phyloP scores from a whole-genome alignment of 2,797 vertebrate genomes.

The Molossus molossus region DNA sequence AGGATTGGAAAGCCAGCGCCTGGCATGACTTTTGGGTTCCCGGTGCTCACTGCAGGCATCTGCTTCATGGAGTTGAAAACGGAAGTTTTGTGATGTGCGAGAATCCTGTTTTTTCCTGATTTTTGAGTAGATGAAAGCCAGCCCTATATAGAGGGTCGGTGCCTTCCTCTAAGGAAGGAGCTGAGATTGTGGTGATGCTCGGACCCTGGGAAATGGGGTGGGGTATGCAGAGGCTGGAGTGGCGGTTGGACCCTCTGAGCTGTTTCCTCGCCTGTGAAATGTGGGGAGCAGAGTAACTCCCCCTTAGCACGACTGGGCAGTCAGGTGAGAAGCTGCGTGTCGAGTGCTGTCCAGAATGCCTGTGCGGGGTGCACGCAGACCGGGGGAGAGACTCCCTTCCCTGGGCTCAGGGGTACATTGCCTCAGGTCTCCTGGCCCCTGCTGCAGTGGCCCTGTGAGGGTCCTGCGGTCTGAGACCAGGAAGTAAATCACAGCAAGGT shows the following conservation, averaged over 20 bases:
- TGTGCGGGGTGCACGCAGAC: accelerated
- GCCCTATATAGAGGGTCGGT: accelerated
- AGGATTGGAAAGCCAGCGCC: background rate
- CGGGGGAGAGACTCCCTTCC: background rate
- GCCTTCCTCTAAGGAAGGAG: background rate
- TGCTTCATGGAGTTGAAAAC: background rate
- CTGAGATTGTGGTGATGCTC: background rate
- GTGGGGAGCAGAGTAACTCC: background rate
- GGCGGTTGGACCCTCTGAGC: background rate
- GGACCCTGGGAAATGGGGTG: background rate
- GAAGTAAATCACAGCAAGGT: background rate
- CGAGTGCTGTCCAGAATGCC: background rate
- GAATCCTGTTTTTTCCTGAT: background rate
- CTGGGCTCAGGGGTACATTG: background rate
- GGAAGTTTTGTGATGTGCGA: background rate
- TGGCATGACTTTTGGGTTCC: background rate
- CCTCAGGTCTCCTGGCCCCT: background rate
- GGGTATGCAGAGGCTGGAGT: background rate
- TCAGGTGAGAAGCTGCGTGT: background rate
- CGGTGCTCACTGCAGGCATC: background rate
- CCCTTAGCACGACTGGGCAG: accelerated
- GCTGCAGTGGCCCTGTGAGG: background rate
- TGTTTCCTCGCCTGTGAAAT: accelerated
- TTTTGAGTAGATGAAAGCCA: background rate
- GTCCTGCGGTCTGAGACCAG: background rate